Evolutionary conservation across 1,140 invertebrate species (phyloP), one percentile per base, ranked within the genome.

Genomic region (Tetramorium parvispinum): DNA sequence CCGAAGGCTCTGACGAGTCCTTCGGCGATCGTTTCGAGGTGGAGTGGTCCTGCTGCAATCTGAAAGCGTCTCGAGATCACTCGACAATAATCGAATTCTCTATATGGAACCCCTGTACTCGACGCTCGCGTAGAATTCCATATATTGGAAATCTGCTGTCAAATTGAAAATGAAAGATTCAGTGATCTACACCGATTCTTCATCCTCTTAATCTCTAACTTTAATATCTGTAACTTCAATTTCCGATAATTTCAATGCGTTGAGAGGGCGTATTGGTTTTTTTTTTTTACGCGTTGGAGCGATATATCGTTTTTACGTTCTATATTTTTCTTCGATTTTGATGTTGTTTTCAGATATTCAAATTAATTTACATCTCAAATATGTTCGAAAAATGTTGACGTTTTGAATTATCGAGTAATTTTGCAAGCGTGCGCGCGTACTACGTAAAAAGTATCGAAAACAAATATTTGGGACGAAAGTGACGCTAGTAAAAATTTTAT

Each of bases 11-110:
- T 51, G 63, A 86, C 77, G 61, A 70, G 40, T 73, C 77, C 78
- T 86, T 59, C 46, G 75, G 32, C 61, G 77, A 71, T 86, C 55
- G 77, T 79, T 43, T 55, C 85, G 32, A 32, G 21, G 57, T 82
- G 51, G 61, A 88, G 89, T 59, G 85, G 71, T 85, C 83, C 43
- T 40, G 79, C 59, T 55, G 73, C 82, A 81, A 90, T 88, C 66
- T 65, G 89, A 91, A 85, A 88, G 83, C 79, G 43, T n/a, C 81
- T 66, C 57, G 85, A 91, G 89, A 88, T 87, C 89, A 91, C 91
- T 90, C 76, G 89, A 92, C 92, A 88, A 91, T 93, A 93, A 93
- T 93, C 92, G 91, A 93, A 93, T 93, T 88, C 87, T 81, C 53
- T 49, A 24, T 27, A 59, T 37, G 40, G 27, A 24, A 11, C 0